A percentile compares a stretch with the other conserved stretches of the same genome.
phyloP scores from a whole-genome alignment of 2,888 invertebrate genomes.

The Esperia sulphurella region DNA sequence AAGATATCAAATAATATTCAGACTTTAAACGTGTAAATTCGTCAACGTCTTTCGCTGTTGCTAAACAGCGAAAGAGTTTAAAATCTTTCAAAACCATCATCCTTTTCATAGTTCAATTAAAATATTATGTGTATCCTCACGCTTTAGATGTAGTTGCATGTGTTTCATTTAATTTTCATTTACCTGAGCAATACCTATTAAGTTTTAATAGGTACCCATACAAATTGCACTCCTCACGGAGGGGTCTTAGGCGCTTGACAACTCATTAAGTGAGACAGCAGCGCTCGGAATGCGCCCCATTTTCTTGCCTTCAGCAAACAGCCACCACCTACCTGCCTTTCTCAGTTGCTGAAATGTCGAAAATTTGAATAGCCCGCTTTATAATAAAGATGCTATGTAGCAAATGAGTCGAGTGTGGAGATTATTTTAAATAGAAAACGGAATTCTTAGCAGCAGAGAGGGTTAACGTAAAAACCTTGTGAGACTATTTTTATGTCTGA shows the following conservation, averaged over 20 bases:
- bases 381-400: conserved; percentile 1
- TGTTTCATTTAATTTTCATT: not conserved
- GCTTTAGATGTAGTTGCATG: too few species aligned
- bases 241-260: conserved; percentile 36
- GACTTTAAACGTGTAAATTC: too few species aligned
- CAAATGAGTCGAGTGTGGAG: not conserved
- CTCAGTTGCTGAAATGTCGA: conserved; percentile 33
- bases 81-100: too few species aligned
- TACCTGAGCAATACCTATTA: not conserved
- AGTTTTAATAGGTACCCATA: not conserved
- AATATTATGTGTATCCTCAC: too few species aligned
- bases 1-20: too few species aligned
- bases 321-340: conserved; percentile 19
- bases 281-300: conserved; percentile 42
- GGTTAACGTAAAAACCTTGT: too few species aligned
- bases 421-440: not conserved
- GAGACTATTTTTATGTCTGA: too few species aligned
- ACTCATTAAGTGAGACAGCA: conserved; percentile 43
- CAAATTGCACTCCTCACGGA: not conserved
- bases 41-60: too few species aligned
- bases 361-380: conserved; percentile 25
- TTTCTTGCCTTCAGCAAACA: conserved; percentile 40
- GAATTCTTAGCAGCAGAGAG: not conserved
- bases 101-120: not conserved
- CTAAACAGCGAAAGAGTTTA: too few species aligned